A percentile compares a stretch with the other conserved stretches of the same genome.
These are phyloP conservation scores for Cherax destructor DNA, from an alignment of 1,140 invertebrate genomes.

Conservation along the genomic window DNA sequence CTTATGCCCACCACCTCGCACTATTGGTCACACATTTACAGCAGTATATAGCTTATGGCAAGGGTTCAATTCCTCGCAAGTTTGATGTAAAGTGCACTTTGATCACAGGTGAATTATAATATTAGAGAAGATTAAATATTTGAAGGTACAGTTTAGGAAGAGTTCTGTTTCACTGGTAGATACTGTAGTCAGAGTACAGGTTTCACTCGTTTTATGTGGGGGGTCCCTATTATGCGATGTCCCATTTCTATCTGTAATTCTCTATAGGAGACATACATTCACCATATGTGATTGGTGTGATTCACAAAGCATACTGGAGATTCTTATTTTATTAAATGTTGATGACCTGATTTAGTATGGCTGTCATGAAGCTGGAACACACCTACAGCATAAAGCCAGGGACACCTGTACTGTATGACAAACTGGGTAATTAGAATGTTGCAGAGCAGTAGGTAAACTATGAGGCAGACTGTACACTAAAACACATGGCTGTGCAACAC, in stretches of 20 bases:
- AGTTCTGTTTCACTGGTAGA: slow-evolving; percentile 6
- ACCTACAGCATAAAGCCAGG: too few species aligned
- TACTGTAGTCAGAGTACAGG: neutral
- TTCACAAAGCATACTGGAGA: too few species aligned
- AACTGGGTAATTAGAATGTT: neutral
- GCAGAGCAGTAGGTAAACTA: neutral
- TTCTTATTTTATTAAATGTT: too few species aligned
- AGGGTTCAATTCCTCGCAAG: slow-evolving; percentile 24
- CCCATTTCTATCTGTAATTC: too few species aligned
- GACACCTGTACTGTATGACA: neutral
- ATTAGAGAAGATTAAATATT: slow-evolving; percentile 44
- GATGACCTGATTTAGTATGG: too few species aligned
- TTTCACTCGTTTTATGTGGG: too few species aligned
- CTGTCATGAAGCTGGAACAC: too few species aligned
- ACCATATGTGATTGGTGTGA: too few species aligned
- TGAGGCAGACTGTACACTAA: neutral
- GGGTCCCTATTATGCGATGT: too few species aligned
- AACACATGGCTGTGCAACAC: neutral
- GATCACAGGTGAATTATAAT: slow-evolving; percentile 67
- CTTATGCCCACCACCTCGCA: slow-evolving; percentile 25
- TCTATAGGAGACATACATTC: too few species aligned
- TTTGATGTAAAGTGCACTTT: slow-evolving; percentile 62
- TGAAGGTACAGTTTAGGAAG: neutral
- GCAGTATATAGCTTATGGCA: slow-evolving; percentile 27
- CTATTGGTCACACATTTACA: slow-evolving; percentile 10